These are phyloP conservation scores for Hypomesus transpacificus DNA, from an alignment of 2,113 vertebrate genomes.

Conservation along the genomic window DNA sequence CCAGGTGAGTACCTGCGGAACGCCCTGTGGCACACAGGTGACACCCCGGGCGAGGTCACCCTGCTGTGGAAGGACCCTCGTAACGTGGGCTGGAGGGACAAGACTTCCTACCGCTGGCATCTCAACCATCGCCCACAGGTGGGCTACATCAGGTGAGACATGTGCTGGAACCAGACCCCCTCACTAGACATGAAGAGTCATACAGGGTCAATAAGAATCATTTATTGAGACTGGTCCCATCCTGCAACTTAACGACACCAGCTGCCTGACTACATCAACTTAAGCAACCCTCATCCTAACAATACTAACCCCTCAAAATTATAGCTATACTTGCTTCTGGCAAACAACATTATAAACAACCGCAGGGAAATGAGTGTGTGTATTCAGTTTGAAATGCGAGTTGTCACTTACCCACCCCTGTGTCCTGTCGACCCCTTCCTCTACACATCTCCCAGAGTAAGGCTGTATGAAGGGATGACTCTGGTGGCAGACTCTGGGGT, in stretches of 20 bases:
- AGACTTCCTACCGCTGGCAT: slow-evolving; percentile 88
- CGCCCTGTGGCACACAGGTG: slow-evolving; percentile 84
- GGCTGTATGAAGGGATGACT: slow-evolving; percentile 81
- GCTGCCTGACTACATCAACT: neutral
- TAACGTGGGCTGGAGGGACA: slow-evolving; percentile 87
- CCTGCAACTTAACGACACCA: neutral
- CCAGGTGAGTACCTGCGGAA: slow-evolving; percentile 85
- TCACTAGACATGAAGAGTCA: neutral
- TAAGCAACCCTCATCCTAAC: too few relatives aligned
- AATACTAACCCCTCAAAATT: too few relatives aligned
- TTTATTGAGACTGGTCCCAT: neutral
- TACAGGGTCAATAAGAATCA: too few relatives aligned
- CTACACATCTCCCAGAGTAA: slow-evolving; percentile 62
- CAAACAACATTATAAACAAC: neutral
- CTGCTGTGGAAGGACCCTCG: slow-evolving; percentile 87
- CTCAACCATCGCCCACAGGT: slow-evolving; percentile 84
- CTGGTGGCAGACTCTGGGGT: slow-evolving; percentile 86
- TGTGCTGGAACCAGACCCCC: neutral
- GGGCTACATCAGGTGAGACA: slow-evolving; percentile 79
- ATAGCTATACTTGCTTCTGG: too few relatives aligned
- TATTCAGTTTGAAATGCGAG: too few relatives aligned
- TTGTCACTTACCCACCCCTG: too few relatives aligned
- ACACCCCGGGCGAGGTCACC: slow-evolving; percentile 80
- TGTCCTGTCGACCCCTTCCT: neutral
- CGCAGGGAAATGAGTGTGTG: neutral